Evolutionary conservation across 2,113 vertebrate genomes (phyloP).

Genomic region (Urocolius indicus): DNA sequence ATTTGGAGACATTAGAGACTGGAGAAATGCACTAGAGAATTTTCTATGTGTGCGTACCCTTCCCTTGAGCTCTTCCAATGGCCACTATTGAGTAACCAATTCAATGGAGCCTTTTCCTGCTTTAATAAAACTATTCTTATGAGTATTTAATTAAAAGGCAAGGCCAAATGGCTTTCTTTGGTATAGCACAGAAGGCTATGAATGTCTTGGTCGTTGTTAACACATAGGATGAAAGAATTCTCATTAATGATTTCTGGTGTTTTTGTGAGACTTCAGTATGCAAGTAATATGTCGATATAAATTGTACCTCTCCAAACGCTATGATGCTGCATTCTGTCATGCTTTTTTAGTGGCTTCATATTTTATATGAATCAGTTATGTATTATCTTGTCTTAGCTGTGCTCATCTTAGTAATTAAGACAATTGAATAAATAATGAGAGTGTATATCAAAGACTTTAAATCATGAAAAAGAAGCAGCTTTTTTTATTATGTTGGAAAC

Average conservation of each 20-base stretch:
- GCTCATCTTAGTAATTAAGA: background rate
- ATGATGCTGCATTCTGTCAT: background rate
- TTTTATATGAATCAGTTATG: background rate
- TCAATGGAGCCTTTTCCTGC: background rate
- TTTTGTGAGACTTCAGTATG: background rate
- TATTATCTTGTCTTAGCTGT: background rate
- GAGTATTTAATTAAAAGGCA: background rate
- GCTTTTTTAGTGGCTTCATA: background rate
- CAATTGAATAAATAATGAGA: background rate
- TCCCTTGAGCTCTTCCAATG: background rate
- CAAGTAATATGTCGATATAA: background rate
- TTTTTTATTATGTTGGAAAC: background rate
- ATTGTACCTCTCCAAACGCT: background rate
- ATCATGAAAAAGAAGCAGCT: background rate
- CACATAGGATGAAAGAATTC: background rate
- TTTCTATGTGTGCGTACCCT: background rate
- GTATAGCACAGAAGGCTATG: background rate
- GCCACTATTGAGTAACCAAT: background rate
- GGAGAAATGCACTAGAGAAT: background rate
- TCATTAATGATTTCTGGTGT: background rate
- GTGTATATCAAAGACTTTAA: background rate
- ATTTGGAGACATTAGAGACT: background rate
- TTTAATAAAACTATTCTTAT: background rate
- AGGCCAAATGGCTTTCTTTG: background rate
- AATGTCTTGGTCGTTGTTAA: background rate